Conservation (phyloP, 2,888 invertebrate genomes). For the Andrena minutula region DNA sequence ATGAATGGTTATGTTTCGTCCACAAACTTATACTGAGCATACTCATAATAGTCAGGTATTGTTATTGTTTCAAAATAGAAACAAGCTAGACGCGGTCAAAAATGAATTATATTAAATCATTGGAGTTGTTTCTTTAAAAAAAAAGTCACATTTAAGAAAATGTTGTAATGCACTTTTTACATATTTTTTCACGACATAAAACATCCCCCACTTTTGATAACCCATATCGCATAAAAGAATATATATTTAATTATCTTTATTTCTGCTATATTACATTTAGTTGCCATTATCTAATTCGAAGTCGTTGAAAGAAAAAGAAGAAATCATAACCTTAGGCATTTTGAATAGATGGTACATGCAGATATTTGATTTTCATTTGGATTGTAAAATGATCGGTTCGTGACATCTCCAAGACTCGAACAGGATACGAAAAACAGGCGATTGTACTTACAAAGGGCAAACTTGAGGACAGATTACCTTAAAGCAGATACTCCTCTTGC, state of each 20-base stretch:
- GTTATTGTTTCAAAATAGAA: too few relatives aligned
- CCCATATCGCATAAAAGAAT: too few relatives aligned
- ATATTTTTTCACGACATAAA: not conserved
- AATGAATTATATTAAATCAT: not conserved
- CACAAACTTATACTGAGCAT: too few relatives aligned
- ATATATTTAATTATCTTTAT: too few relatives aligned
- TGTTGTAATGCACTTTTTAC: not conserved
- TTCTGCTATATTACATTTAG: too few relatives aligned
- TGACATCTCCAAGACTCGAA: not conserved
- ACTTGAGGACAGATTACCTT: conserved; percentile 32
- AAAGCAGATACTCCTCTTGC: conserved; percentile 36
- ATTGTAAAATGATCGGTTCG: not conserved
- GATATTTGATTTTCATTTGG: not conserved
- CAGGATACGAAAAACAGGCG: not conserved
- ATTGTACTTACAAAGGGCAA: conserved; percentile 17
- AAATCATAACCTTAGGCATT: not conserved
- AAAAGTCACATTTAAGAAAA: not conserved
- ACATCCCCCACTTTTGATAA: not conserved
- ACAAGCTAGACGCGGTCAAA: not conserved
- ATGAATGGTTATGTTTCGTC: too few relatives aligned
- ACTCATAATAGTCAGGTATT: too few relatives aligned
- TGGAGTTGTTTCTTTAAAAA: conserved; percentile 1
- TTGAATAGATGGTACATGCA: not conserved
- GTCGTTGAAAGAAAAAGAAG: not conserved
- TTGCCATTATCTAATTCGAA: too few relatives aligned